phyloP scores from a whole-genome alignment of 2,113 vertebrate species.

The Paradisaea rubra region DNA sequence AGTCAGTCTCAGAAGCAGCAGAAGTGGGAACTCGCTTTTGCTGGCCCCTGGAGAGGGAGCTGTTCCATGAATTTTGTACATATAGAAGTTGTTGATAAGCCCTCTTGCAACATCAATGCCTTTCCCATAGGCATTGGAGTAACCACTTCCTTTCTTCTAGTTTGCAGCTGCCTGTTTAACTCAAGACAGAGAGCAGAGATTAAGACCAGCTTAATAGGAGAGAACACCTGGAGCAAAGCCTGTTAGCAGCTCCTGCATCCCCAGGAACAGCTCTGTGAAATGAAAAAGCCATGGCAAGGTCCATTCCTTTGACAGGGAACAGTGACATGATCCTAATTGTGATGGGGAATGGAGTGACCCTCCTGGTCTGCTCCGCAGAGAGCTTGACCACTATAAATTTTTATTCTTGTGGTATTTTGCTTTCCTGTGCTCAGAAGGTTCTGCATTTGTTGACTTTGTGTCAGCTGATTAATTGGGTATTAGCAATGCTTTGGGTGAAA shows the following conservation, averaged over 20 bases:
- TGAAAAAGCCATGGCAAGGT: conserved; percentile 2
- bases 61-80: conserved; percentile 31
- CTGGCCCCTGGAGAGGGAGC: background rate
- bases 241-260: conserved; percentile 27
- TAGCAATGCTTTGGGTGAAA: conserved; percentile 4
- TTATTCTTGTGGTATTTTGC: background rate
- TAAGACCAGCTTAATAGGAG: conserved; percentile 54
- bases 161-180: conserved; percentile 64
- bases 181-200: conserved; percentile 53
- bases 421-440: background rate
- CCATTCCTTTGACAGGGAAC: conserved; percentile 36
- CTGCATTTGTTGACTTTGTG: conserved; percentile 17
- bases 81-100: conserved; percentile 62
- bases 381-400: background rate
- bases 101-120: conserved; percentile 58
- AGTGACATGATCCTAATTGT: background rate
- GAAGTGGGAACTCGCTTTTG: conserved; percentile 28
- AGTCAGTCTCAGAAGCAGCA: conserved; percentile 22
- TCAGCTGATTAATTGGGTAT: conserved; percentile 38
- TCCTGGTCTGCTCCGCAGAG: background rate
- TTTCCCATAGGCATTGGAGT: conserved; percentile 54
- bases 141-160: conserved; percentile 65
- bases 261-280: conserved; percentile 15
- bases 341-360: background rate
- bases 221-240: conserved; percentile 52